Base-by-base conservation (phyloP, 2,797 vertebrate species). In the Enteromius radiatus region DNA sequence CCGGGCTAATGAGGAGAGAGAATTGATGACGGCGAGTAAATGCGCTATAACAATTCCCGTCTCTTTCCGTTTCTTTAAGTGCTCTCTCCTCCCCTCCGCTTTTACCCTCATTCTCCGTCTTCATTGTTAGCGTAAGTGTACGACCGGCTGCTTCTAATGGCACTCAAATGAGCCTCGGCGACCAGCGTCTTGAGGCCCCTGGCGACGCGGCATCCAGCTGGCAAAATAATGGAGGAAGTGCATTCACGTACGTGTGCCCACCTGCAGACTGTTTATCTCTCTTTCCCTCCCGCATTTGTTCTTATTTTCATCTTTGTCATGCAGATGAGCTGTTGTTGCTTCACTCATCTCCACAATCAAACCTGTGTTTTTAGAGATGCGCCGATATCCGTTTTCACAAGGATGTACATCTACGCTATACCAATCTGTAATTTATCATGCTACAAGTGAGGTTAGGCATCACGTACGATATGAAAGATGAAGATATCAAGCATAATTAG, bases 161-260 rank as follows among this genome's bases (percentile, higher is more conserved):
- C 78, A 85, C 85, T 88, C 83, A 90, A 85, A 91, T 90, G 75
- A 91, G 88, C 82, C 74, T 83, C 61, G 84, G 78, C 76, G 83
- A 82, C 81, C 82, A 17, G 59, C 70, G 76, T 82, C 75, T 74
- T 65, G 73, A 74, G 82, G 87, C 86, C 75, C 86, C 31, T 85
- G 69, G 88, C 82, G 87, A 88, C 87, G 82, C 67, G 79, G 76
- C 80, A 82, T 81, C 10, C 70, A 79, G 43, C 31, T 74, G 76
- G 47, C 12, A 19, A 41, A 70, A 75, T 70, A 80, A 85, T 85
- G 84, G 76, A 80, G 31, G 23, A 49, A 81, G 54, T 65, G 64
- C 15, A 6, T 65, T 49, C 8, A 26, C 14, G 19, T 49, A 33
- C 31, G 19, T 26, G 41, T 15, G 23, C 45, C 56, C 41, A 71